Conservation (phyloP, 2,113 vertebrate species). For the Pachycephala philippinensis region DNA sequence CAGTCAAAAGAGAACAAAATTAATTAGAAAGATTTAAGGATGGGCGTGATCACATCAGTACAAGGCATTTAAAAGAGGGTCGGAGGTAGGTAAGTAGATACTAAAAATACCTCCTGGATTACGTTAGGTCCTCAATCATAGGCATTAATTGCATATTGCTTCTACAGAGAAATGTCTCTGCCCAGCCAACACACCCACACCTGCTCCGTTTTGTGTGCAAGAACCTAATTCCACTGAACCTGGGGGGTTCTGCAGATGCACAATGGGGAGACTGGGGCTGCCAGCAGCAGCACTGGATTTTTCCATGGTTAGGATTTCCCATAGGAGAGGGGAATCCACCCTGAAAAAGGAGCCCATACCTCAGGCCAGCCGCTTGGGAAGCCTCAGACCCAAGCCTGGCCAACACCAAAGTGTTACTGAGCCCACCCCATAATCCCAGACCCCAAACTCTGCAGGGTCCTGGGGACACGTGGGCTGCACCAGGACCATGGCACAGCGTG, state of each 20-base stretch:
- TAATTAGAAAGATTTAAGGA: constrained; percentile 58
- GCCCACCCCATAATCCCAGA: neutral
- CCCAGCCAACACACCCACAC: neutral
- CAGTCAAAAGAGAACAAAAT: constrained; percentile 27
- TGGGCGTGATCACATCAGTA: constrained; percentile 6
- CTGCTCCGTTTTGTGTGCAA: neutral
- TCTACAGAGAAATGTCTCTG: neutral
- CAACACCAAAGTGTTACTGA: fast-evolving
- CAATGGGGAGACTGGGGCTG: fast-evolving
- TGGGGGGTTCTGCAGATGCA: fast-evolving
- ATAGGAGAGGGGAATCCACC: neutral
- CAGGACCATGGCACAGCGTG: fast-evolving
- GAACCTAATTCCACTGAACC: neutral
- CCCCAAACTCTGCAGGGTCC: fast-evolving
- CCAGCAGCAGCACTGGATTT: neutral
- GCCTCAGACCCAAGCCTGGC: neutral
- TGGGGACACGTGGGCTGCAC: neutral
- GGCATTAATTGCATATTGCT: constrained; percentile 1
- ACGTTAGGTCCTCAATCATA: neutral
- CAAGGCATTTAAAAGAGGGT: neutral
- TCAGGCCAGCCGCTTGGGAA: fast-evolving
- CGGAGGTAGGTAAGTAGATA: constrained; percentile 4
- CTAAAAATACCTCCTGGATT: constrained; percentile 37
- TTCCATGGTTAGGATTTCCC: neutral
- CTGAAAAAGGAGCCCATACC: neutral